phyloP scores from a whole-genome alignment of 1,140 invertebrate species.

The Paraescarpia echinospica region DNA sequence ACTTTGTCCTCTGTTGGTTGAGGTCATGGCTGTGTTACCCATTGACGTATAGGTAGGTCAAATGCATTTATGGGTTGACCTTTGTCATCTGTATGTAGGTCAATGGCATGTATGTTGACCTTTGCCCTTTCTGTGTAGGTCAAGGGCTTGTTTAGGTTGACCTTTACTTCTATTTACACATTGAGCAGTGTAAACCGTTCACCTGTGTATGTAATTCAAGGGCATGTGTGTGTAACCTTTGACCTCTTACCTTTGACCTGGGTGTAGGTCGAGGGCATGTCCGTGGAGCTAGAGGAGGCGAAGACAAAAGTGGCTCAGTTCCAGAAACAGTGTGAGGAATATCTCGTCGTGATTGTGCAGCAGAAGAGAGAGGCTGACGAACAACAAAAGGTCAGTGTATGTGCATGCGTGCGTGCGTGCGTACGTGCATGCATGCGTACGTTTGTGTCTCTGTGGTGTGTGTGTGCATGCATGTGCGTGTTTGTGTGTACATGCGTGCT shows the following conservation, averaged over 20 bases:
- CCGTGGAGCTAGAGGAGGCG: conserved; percentile 75
- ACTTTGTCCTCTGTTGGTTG: neutral
- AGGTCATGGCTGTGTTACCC: neutral
- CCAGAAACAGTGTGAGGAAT: conserved; percentile 74
- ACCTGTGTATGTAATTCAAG: neutral
- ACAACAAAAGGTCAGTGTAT: conserved; percentile 61
- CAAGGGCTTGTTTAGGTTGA: neutral
- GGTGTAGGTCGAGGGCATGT: conserved; percentile 68
- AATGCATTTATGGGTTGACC: neutral
- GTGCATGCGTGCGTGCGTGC: neutral
- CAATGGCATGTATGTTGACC: neutral
- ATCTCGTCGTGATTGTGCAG: conserved; percentile 72
- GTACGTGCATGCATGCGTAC: neutral
- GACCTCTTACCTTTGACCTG: neutral
- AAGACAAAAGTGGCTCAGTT: conserved; percentile 72
- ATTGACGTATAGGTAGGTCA: neutral
- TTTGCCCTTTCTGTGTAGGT: neutral
- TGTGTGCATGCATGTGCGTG: neutral
- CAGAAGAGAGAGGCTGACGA: conserved; percentile 80
- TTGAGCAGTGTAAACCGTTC: neutral
- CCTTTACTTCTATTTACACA: neutral
- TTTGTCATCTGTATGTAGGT: neutral
- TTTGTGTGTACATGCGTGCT: neutral
- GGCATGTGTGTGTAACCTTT: neutral
- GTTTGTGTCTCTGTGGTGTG: neutral